A percentile compares a stretch with the other conserved stretches of the same genome.
These are phyloP conservation scores for Delichon dasypus DNA, from an alignment of 2,797 vertebrate species.

Conservation along the genomic window DNA sequence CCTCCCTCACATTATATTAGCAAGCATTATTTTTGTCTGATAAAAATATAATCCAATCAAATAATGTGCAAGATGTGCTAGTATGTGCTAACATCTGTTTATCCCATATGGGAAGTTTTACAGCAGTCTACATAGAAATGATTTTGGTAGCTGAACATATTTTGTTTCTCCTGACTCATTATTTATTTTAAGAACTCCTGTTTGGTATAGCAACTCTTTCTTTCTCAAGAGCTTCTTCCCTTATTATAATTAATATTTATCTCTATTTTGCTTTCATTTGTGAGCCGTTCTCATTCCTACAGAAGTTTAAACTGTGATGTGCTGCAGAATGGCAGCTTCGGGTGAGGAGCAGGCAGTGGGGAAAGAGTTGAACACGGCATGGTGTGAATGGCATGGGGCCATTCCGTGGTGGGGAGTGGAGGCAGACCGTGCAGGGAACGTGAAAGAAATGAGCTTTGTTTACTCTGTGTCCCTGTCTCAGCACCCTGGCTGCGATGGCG, in stretches of 20 bases:
- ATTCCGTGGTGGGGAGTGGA: accelerated
- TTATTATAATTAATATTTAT: not conserved
- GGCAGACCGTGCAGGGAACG: accelerated
- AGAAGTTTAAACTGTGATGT: not conserved
- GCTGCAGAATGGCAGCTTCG: not conserved
- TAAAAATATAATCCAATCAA: slow-evolving; percentile 22
- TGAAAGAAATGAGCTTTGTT: not conserved
- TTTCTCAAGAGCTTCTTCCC: not conserved
- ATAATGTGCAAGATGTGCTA: not conserved
- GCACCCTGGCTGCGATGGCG: not conserved
- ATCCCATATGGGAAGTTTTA: slow-evolving; percentile 33
- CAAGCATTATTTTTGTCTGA: slow-evolving; percentile 1
- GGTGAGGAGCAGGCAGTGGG: not conserved
- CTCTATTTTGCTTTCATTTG: not conserved
- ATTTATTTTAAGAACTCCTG: slow-evolving; percentile 45
- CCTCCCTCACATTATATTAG: not conserved
- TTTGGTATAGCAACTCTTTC: not conserved
- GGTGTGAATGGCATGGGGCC: not conserved
- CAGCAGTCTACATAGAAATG: not conserved
- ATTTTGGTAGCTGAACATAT: slow-evolving; percentile 14
- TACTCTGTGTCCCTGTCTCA: not conserved
- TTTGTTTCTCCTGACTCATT: slow-evolving; percentile 51
- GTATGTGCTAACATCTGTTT: slow-evolving; percentile 34
- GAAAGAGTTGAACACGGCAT: not conserved
- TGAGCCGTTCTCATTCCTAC: not conserved